Conservation (phyloP, 2,797 vertebrate species). For the Melanogrammus aeglefinus region DNA sequence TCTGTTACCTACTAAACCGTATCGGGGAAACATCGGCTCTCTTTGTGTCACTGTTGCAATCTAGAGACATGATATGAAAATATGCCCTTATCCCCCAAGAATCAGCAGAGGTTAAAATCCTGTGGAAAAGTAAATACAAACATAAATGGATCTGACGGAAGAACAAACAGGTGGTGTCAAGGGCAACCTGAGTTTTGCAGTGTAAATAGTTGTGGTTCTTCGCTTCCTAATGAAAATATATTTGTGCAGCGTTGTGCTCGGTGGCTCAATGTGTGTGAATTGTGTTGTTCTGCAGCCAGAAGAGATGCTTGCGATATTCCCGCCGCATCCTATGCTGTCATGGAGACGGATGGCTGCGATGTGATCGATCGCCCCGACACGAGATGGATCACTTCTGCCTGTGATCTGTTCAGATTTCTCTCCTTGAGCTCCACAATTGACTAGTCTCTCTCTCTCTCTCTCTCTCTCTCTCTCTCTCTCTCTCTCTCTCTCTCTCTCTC, state of each 20-base stretch:
- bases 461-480: background rate
- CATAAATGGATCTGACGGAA: background rate
- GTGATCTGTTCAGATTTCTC: background rate
- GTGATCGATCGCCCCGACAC: conserved; percentile 10
- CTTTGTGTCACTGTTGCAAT: background rate
- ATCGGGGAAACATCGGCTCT: background rate
- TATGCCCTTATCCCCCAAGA: background rate
- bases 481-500: background rate
- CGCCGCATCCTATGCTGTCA: background rate
- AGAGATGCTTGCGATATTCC: background rate
- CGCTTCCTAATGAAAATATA: background rate
- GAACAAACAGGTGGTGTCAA: background rate
- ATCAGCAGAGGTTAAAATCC: background rate
- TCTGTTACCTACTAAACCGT: background rate
- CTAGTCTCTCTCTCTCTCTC: conserved; percentile 3
- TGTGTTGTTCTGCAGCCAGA: background rate
- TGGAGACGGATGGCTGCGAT: conserved; percentile 5
- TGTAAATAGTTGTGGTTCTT: background rate
- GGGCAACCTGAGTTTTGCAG: background rate
- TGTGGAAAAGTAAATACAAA: background rate
- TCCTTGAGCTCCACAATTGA: conserved; percentile 5
- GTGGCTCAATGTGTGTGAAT: background rate
- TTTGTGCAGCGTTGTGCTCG: background rate
- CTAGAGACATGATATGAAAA: background rate
- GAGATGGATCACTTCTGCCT: conserved; percentile 6